Percentiles rank a stretch among this genome's conserved stretches.
phyloP scores from a whole-genome alignment of 2,113 vertebrate species.

The Psammodynastes pulverulentus region DNA sequence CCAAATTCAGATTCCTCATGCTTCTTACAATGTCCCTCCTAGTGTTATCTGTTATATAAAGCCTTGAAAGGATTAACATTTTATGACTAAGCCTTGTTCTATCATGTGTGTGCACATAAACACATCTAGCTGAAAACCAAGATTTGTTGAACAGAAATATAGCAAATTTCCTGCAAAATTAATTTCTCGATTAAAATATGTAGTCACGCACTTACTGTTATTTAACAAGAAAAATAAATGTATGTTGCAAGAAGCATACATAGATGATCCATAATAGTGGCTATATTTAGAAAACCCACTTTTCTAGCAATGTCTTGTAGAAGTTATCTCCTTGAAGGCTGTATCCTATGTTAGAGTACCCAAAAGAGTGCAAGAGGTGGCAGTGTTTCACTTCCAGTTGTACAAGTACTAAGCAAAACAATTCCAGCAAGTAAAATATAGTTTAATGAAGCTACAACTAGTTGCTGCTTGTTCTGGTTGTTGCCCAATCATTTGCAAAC shows the following conservation, averaged over 20 bases:
- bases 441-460: not conserved
- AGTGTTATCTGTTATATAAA: slow-evolving; percentile 17
- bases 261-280: not conserved
- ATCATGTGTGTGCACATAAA: not conserved
- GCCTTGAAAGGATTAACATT: slow-evolving; percentile 19
- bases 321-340: not conserved
- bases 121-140: slow-evolving; percentile 14
- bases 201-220: not conserved
- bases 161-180: not conserved
- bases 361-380: not conserved
- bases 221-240: not conserved
- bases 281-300: not conserved
- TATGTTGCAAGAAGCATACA: not conserved
- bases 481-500: not conserved
- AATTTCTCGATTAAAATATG: slow-evolving; percentile 6
- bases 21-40: not conserved
- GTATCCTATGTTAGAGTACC: not conserved
- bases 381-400: not conserved
- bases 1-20: slow-evolving; percentile 17
- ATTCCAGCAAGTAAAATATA: not conserved
- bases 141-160: not conserved
- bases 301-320: not conserved
- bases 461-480: not conserved
- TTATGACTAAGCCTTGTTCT: slow-evolving; percentile 15
- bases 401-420: not conserved